phyloP scores from a whole-genome alignment of 2,113 vertebrate genomes.

The Fregata magnificens region DNA sequence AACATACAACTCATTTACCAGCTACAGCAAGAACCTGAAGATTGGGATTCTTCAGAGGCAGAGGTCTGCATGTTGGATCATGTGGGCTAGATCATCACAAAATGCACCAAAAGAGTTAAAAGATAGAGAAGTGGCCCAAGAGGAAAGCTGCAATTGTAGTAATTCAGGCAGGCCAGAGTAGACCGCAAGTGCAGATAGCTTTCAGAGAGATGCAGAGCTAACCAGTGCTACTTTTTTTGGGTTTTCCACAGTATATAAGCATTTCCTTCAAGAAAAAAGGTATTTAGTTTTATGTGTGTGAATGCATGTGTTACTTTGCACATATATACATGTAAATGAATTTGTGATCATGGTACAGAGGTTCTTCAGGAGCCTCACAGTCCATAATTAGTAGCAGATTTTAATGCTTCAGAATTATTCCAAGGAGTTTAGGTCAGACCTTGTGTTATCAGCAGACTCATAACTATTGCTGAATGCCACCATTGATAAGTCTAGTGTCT shows the following conservation, averaged over 20 bases:
- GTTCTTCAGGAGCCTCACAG: background rate
- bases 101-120: background rate
- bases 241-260: background rate
- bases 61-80: background rate
- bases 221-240: background rate
- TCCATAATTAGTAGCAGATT: background rate
- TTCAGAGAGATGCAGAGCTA: background rate
- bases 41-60: background rate
- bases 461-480: background rate
- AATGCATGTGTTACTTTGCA: background rate
- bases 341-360: background rate
- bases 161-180: background rate
- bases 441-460: background rate
- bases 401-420: background rate
- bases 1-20: background rate
- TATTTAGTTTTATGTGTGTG: background rate
- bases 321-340: background rate
- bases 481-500: background rate
- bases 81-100: background rate
- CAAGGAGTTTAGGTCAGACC: background rate
- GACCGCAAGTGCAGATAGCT: rapidly evolving
- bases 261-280: background rate
- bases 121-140: background rate
- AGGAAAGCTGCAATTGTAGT: background rate
- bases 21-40: background rate